phyloP scores from a whole-genome alignment of 2,113 vertebrate species.

The Cyprinodon brontotheroides region DNA sequence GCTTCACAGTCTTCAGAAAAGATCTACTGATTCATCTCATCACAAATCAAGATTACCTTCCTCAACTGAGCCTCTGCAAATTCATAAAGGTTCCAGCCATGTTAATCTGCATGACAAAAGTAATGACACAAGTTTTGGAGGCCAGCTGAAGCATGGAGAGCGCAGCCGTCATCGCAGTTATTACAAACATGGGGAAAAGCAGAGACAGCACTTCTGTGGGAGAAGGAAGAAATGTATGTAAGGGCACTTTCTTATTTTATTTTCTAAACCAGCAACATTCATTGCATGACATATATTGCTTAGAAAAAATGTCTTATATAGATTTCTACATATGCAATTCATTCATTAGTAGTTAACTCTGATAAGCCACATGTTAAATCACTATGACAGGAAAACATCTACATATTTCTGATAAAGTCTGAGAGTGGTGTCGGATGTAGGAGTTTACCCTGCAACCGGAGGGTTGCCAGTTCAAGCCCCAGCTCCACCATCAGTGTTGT shows the following conservation, averaged over 20 bases:
- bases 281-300: neutral
- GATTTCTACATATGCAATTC: neutral
- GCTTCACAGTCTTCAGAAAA: slow-evolving; percentile 24
- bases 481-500: no score
- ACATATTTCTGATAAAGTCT: no score
- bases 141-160: slow-evolving; percentile 11
- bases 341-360: neutral
- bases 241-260: slow-evolving; percentile 69
- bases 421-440: neutral
- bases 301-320: slow-evolving; percentile 7
- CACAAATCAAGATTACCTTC: slow-evolving; percentile 12
- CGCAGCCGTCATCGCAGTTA: slow-evolving; percentile 15
- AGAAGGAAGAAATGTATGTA: slow-evolving; percentile 95
- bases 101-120: neutral
- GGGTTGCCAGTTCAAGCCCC: no score
- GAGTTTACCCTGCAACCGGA: no score
- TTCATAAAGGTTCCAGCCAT: neutral
- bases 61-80: slow-evolving; percentile 7
- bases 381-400: neutral
- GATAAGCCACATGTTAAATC: neutral
- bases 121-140: slow-evolving; percentile 3
- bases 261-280: slow-evolving; percentile 7
- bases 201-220: slow-evolving; percentile 88
- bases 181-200: slow-evolving; percentile 56
- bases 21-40: slow-evolving; percentile 16